phyloP scores from a whole-genome alignment of 2,797 vertebrate species.

The Chanos chanos region DNA sequence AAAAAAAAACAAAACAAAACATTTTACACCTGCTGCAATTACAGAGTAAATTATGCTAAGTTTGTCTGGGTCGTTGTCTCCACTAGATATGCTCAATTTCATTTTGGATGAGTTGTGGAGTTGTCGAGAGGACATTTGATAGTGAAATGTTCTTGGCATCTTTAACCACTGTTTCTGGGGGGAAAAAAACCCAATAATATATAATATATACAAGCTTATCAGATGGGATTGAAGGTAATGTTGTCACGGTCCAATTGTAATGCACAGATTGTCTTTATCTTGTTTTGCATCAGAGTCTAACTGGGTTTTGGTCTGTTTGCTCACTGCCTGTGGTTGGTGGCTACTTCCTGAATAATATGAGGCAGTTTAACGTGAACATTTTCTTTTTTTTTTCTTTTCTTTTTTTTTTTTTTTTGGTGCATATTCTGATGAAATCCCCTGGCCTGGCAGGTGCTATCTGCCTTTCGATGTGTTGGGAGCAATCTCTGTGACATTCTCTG shows the following conservation, averaged over 20 bases:
- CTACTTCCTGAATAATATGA: conserved; percentile 31
- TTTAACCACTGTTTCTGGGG: too few species aligned
- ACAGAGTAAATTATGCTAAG: too few species aligned
- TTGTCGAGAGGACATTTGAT: too few species aligned
- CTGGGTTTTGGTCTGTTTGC: conserved; percentile 29
- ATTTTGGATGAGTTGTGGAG: too few species aligned
- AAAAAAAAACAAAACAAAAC: too few species aligned
- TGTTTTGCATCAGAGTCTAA: conserved; percentile 29
- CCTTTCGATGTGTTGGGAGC: conserved; percentile 30
- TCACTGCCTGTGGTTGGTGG: conserved; percentile 17
- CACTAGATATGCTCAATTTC: too few species aligned
- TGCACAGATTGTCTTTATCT: conserved; percentile 4
- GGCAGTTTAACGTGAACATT: conserved; percentile 29
- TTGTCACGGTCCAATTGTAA: background rate
- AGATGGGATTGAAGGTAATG: too few species aligned
- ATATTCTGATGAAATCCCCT: conserved; percentile 36
- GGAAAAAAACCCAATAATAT: too few species aligned
- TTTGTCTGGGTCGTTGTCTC: too few species aligned
- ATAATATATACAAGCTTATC: too few species aligned
- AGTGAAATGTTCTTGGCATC: too few species aligned
- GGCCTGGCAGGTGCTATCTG: conserved; percentile 48
- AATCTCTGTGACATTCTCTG: conserved; percentile 44
- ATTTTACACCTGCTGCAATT: too few species aligned
- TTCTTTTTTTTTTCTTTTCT: conserved; percentile 12
- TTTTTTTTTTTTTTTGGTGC: conserved; percentile 9